These are phyloP conservation scores for Hesperia comma DNA, from an alignment of 2,888 invertebrate genomes.

Conservation along the genomic window DNA sequence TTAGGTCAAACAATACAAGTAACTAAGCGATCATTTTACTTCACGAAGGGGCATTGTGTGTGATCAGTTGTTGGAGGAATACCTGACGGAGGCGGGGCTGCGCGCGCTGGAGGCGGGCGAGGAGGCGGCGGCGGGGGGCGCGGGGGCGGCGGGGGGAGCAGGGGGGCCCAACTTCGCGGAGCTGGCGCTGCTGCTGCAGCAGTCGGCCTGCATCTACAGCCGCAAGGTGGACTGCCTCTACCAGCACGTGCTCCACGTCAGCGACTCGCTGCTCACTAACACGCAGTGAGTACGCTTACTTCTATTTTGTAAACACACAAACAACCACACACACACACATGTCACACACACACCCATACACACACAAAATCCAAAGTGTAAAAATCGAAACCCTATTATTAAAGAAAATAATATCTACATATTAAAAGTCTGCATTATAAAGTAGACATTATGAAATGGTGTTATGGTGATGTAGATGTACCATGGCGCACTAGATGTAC, in stretches of 20 bases:
- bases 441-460: too few species aligned
- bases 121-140: conserved; percentile 40
- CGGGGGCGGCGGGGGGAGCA: conserved; percentile 3
- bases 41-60: background rate
- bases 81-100: conserved; percentile 80
- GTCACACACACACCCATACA: too few species aligned
- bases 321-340: too few species aligned
- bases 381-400: too few species aligned
- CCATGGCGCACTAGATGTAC: too few species aligned
- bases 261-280: conserved; percentile 60
- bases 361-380: too few species aligned
- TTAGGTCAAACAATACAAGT: background rate
- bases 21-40: background rate
- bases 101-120: conserved; percentile 61
- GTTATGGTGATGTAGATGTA: too few species aligned
- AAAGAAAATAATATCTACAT: too few species aligned
- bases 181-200: conserved; percentile 90
- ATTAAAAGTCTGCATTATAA: too few species aligned
- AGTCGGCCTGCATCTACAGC: conserved; percentile 87
- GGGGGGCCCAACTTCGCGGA: conserved; percentile 87
- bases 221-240: conserved; percentile 88
- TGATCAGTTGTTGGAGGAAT: conserved; percentile 81
- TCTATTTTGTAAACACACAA: background rate
- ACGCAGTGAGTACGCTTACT: conserved; percentile 47
- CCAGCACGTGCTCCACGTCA: conserved; percentile 67